These are phyloP conservation scores for Verasper variegatus DNA, from an alignment of 2,113 vertebrate genomes.

Conservation along the genomic window DNA sequence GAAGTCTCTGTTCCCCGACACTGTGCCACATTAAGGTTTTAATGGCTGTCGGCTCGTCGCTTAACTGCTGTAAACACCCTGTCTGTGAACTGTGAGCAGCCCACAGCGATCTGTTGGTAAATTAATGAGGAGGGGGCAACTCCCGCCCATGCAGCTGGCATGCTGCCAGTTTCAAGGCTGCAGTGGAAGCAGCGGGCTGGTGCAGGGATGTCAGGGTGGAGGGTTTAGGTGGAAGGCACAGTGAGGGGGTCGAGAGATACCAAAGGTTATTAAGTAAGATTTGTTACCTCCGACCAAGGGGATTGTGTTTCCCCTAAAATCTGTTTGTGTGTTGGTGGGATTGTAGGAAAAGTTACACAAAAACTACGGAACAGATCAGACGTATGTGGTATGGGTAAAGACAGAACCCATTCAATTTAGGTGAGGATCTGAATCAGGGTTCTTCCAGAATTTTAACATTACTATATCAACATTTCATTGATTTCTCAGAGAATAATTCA, in stretches of 20 bases:
- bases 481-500: too few species aligned
- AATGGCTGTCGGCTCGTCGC: conserved; percentile 76
- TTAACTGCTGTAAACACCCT: conserved; percentile 78
- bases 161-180: conserved; percentile 76
- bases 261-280: neutral
- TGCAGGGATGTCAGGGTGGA: conserved; percentile 74
- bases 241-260: neutral
- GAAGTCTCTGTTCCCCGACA: conserved; percentile 48
- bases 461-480: too few species aligned
- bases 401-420: too few species aligned
- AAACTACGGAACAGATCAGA: too few species aligned
- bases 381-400: too few species aligned
- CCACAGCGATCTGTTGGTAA: conserved; percentile 78
- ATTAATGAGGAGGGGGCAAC: conserved; percentile 80
- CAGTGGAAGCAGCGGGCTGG: conserved; percentile 77
- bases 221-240: neutral
- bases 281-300: too few species aligned
- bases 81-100: conserved; percentile 78
- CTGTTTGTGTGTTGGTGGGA: too few species aligned
- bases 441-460: too few species aligned
- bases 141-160: conserved; percentile 78
- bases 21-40: conserved; percentile 75
- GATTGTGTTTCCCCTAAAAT: too few species aligned
- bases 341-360: too few species aligned
- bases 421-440: too few species aligned